These are phyloP conservation scores for Zoanthus sociatus DNA, from an alignment of 92 coral and sea anemone species.

Conservation along the genomic window DNA sequence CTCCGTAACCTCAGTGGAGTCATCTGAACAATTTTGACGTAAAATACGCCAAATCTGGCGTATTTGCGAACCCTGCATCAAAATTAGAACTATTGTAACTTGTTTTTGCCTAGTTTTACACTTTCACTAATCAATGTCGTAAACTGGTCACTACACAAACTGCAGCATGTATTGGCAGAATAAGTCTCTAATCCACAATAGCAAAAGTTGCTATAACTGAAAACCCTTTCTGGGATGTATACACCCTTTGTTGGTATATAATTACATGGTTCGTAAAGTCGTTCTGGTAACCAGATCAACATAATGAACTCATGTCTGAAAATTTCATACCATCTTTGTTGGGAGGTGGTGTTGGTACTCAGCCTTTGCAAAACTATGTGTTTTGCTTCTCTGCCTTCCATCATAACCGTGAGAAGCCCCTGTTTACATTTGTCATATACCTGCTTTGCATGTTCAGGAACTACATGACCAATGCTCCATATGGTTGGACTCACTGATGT, in stretches of 20 bases:
- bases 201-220: neutral
- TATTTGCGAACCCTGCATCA: too few relatives aligned
- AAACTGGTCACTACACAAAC: neutral
- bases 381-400: neutral
- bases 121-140: neutral
- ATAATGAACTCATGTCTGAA: neutral
- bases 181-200: constrained; percentile 50
- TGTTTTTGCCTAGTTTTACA: neutral
- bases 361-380: neutral
- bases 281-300: too few relatives aligned
- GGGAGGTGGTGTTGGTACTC: neutral
- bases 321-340: neutral
- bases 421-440: neutral
- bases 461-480: neutral
- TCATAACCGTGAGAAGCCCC: neutral
- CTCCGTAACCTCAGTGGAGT: too few relatives aligned
- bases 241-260: too few relatives aligned
- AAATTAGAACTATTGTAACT: neutral
- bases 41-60: too few relatives aligned
- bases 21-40: too few relatives aligned
- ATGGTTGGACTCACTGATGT: neutral
- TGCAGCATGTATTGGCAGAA: neutral
- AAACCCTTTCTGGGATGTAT: too few relatives aligned
- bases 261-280: too few relatives aligned
- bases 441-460: neutral